Conservation (phyloP, 2,113 vertebrate species). For the Sturnus vulgaris region DNA sequence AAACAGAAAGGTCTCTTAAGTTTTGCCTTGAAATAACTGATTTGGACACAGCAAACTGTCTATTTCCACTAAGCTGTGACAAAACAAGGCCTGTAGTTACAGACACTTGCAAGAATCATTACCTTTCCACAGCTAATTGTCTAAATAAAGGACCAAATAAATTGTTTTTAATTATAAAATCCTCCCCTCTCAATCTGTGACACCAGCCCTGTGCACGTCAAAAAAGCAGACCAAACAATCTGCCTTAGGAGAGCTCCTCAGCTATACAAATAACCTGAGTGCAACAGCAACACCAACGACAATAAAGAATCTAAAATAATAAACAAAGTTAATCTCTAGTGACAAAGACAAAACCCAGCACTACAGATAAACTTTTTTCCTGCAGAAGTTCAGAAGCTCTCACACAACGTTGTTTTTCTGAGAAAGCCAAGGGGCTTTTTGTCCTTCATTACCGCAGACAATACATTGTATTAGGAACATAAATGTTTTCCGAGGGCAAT, state of each 20-base stretch:
- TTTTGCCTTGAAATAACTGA: neutral
- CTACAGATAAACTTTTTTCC: neutral
- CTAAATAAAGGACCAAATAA: neutral
- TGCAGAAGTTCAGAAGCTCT: neutral
- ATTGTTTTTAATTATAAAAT: neutral
- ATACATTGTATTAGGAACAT: neutral
- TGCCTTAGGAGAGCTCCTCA: neutral
- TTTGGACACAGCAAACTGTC: neutral
- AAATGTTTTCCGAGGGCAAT: slow-evolving; percentile 31
- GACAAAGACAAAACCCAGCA: neutral
- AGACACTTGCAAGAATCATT: neutral
- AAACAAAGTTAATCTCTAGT: neutral
- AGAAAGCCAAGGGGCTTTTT: neutral
- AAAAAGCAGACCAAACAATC: neutral
- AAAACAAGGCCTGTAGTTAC: neutral
- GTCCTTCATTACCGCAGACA: neutral
- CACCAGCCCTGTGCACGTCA: neutral
- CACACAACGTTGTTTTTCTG: neutral
- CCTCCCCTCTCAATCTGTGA: neutral
- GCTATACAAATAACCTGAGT: neutral
- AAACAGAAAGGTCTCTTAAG: neutral
- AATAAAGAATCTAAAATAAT: neutral
- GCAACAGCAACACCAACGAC: neutral
- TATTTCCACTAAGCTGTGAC: neutral
- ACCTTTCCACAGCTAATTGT: neutral